Base-by-base conservation (phyloP, 2,113 vertebrate genomes). In the Microcebus jonahi region DNA sequence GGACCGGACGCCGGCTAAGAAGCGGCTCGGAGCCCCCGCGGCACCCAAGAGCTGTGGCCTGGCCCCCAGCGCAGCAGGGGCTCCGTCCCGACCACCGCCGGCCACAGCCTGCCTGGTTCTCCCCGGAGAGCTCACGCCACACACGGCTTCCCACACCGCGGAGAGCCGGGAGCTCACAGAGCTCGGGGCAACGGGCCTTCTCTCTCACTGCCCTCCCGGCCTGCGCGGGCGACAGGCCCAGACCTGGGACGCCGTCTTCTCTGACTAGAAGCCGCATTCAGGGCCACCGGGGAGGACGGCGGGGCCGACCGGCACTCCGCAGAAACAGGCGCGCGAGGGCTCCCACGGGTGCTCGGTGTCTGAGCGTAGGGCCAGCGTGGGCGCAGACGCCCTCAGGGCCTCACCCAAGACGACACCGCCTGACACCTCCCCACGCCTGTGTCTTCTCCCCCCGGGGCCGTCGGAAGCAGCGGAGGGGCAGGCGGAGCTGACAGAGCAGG, bases 331-430 rank as follows among this genome's bases (percentile, higher is more conserved):
- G 45, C 45, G 7, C 45, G 8, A 48, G 45, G 45, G 45, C 45
- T 48, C 45, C 9, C 45, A 48, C 45, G 50, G 50, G 50, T 50
- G 50, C 13, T 3, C 3, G 23, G 57, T 39, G 21, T 8, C 21
- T 25, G 21, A 9, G 57, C 57, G 20, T 23, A 7, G 57, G 50
- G 13, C 57, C 57, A 57, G 57, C 17, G 20, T 18, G 57, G 57
- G 17, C 1, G 57, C 57, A 17, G 7, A 21, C 57, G 7, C 70
- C 6, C 45, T 10, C 25, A 6, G 8, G 39, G 17, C 61, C 12
- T 9, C 23, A 1, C 1, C 1, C 25, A 4, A 13, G 61, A 14
- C 0, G 20, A 2, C 34, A 13, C 48, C 39, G 1, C 9, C 2
- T 7, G 21, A 29, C 7, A 1, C 15, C 2, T 25, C 39, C 59